Evolutionary conservation across 2,797 vertebrate species (phyloP).

Genomic region (Erithacus rubecula): DNA sequence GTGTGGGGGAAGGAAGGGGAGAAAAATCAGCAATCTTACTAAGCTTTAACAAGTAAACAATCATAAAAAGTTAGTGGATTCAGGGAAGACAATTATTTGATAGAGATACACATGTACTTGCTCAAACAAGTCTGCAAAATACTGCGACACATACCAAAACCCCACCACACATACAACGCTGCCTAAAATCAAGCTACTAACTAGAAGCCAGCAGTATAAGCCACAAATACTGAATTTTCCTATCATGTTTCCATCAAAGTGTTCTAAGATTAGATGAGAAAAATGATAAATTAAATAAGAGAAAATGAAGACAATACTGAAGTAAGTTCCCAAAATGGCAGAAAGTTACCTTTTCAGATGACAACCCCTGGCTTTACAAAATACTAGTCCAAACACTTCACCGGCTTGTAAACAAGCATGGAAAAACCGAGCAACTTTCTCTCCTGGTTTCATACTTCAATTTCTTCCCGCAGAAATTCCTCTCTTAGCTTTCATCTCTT

Average conservation of each 20-base stretch:
- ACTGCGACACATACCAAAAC: accelerated
- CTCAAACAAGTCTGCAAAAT: neutral
- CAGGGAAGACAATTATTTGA: neutral
- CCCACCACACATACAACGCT: too few relatives aligned
- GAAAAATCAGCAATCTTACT: neutral
- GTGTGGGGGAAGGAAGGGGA: accelerated
- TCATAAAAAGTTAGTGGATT: neutral
- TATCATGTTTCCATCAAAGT: neutral
- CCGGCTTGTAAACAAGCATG: accelerated
- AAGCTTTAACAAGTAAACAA: neutral
- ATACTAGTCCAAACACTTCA: neutral
- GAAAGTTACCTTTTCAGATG: neutral
- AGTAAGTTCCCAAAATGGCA: neutral
- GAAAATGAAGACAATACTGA: neutral
- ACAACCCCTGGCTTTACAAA: neutral
- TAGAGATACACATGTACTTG: accelerated
- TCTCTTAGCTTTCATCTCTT: neutral
- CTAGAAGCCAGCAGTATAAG: neutral
- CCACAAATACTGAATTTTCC: neutral
- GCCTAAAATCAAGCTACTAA: neutral
- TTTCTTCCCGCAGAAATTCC: neutral
- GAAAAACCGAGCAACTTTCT: neutral
- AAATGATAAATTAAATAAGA: neutral
- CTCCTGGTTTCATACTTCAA: neutral
- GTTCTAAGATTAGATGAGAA: too few relatives aligned